A percentile compares a stretch with the other conserved stretches of the same genome.
Evolutionary conservation across 2,797 vertebrate species (phyloP).

Genomic region (Crocodylus rhombifer): DNA sequence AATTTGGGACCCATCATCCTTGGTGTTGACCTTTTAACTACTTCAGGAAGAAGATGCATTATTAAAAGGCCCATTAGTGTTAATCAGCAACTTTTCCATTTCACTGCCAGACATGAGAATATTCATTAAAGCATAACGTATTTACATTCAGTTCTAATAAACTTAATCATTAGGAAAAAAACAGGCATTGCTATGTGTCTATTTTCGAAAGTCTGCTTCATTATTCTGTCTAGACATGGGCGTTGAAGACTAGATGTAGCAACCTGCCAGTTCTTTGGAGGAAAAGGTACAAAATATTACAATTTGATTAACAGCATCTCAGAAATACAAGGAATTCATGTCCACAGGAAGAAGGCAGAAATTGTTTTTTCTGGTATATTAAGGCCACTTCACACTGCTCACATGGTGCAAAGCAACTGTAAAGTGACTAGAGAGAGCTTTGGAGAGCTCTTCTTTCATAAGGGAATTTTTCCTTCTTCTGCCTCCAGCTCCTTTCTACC

Average conservation of each 20-base stretch:
- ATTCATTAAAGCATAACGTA: slow-evolving; percentile 74
- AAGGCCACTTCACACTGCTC: slow-evolving; percentile 20
- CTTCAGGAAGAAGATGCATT: slow-evolving; percentile 66
- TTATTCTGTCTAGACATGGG: slow-evolving; percentile 69
- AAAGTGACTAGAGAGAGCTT: slow-evolving; percentile 2
- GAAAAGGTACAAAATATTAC: slow-evolving; percentile 53
- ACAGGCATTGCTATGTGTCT: slow-evolving; percentile 50
- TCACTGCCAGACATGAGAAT: slow-evolving; percentile 60
- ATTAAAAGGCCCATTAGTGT: slow-evolving; percentile 72
- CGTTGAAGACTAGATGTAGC: slow-evolving; percentile 10
- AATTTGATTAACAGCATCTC: slow-evolving; percentile 64
- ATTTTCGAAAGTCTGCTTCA: slow-evolving; percentile 66
- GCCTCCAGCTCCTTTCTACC: slow-evolving; percentile 39
- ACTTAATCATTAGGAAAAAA: slow-evolving; percentile 55
- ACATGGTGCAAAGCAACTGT: neutral
- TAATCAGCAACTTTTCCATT: slow-evolving; percentile 73
- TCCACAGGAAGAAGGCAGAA: slow-evolving; percentile 47
- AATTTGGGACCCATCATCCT: slow-evolving; percentile 31
- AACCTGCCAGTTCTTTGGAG: slow-evolving; percentile 45
- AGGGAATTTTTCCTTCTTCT: slow-evolving; percentile 58
- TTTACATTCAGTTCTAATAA: slow-evolving; percentile 78
- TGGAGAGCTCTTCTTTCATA: slow-evolving; percentile 48
- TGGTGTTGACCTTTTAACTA: slow-evolving; percentile 64
- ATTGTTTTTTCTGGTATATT: slow-evolving; percentile 53
- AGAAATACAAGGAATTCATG: slow-evolving; percentile 51